Base-by-base conservation (phyloP, 2,888 invertebrate genomes). In the Apomyelois bistriatella region DNA sequence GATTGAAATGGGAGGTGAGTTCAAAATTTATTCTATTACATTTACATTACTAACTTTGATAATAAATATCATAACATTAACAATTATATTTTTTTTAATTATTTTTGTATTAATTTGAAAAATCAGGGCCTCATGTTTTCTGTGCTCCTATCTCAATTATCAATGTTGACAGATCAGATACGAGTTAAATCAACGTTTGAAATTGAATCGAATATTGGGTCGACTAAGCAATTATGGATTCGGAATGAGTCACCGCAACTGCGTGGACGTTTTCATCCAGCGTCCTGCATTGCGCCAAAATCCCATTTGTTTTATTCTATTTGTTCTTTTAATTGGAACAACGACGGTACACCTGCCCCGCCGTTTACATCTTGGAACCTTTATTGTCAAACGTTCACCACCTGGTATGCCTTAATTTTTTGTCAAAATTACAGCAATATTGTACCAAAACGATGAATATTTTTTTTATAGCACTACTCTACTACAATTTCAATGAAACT, bases 271-370 rank as follows among this genome's bases (percentile, higher is more conserved):
- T 79, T 76, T 70, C 70, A 80, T 71, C 74, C 73, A 73, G 68
- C 78, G 75, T 82, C 82, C 87, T 88, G 88, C 88, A 88, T 83
- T 87, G 88, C 88, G 85, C 82, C 86, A 88, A 82, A 82, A 76
- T 79, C 72, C 69, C 72, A 76, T 80, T 72, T 73, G 74, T 79
- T 79, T 78, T 72, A 72, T 78, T 78, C 65, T 76, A 77, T 81
- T 82, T 82, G 78, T 77, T 74, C 73, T 77, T 79, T 75, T 79
- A 79, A 79, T 80, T 79, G 75, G 66, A 77, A 75, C 66, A 72
- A 74, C 68, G 76, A 72, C 65, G 61, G 57, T 62, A 62, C 67
- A 52, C 61, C 58, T 60, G 54, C 63, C 59, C 64, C 58, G 46
- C 58, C 57, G 65, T 66, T 60, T 52, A 64, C 54, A 57, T 62